A percentile compares a stretch with the other conserved stretches of the same genome.
These are phyloP conservation scores for Ctenodactylus gundi DNA, from an alignment of 2,113 vertebrate genomes.

Conservation along the genomic window DNA sequence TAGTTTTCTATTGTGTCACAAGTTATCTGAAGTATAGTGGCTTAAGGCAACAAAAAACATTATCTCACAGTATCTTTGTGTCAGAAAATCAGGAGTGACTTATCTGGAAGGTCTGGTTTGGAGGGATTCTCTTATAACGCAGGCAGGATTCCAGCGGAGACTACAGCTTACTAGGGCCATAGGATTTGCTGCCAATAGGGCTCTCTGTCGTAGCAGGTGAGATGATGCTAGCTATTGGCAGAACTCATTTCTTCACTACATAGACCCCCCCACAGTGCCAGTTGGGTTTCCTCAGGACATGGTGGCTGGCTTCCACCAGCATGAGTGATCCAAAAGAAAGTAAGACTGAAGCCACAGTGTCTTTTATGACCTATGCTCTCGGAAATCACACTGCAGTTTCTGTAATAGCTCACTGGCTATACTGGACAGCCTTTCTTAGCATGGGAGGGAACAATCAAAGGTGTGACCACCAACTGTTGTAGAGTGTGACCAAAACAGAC, in stretches of 20 bases:
- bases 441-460: neutral
- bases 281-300: neutral
- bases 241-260: neutral
- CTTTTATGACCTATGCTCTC: neutral
- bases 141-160: neutral
- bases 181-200: neutral
- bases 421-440: neutral
- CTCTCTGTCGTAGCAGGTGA: neutral
- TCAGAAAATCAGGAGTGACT: slow-evolving; percentile 32
- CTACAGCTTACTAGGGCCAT: neutral
- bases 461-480: neutral
- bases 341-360: neutral
- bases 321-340: neutral
- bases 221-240: neutral
- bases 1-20: neutral
- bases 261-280: neutral
- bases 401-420: neutral
- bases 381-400: neutral
- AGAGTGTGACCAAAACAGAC: neutral
- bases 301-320: neutral
- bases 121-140: neutral
- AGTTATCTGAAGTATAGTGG: neutral
- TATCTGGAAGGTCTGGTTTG: neutral
- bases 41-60: neutral
- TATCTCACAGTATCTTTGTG: neutral